These are phyloP conservation scores for Coregonus clupeaformis DNA, from an alignment of 2,113 vertebrate species.

Conservation along the genomic window DNA sequence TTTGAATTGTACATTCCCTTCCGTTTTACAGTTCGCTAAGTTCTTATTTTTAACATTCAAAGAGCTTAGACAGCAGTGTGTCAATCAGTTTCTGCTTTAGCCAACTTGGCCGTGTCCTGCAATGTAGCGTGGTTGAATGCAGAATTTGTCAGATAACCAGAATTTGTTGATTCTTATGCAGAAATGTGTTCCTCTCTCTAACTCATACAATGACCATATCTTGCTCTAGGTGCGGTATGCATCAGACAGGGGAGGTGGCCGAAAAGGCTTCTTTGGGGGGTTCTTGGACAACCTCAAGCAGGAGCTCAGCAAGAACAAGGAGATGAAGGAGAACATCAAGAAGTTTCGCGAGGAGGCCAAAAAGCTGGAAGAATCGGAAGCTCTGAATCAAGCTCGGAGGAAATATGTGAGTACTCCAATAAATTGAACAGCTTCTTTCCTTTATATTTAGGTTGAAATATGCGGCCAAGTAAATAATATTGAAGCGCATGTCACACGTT, in stretches of 20 bases:
- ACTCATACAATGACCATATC: neutral
- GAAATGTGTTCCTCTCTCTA: too few species aligned
- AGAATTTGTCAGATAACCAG: too few species aligned
- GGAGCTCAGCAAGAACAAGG: slow-evolving; percentile 92
- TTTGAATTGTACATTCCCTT: too few species aligned
- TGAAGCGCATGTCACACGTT: too few species aligned
- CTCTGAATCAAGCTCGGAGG: slow-evolving; percentile 84
- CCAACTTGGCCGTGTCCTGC: too few species aligned
- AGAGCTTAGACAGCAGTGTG: too few species aligned
- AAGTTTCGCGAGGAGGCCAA: slow-evolving; percentile 93
- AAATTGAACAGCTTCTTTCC: neutral
- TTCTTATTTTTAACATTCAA: too few species aligned
- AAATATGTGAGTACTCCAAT: slow-evolving; percentile 86
- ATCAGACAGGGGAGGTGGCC: slow-evolving; percentile 69
- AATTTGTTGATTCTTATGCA: too few species aligned
- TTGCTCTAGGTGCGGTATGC: slow-evolving; percentile 58
- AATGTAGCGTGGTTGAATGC: too few species aligned
- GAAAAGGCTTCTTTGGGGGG: slow-evolving; percentile 89
- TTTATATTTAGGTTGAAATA: neutral
- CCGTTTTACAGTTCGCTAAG: too few species aligned
- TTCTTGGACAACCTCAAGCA: slow-evolving; percentile 92
- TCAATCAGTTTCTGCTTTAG: too few species aligned
- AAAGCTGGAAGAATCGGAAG: slow-evolving; percentile 91
- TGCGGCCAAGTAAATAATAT: neutral
- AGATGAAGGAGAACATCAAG: slow-evolving; percentile 96